Conservation (phyloP, 2,888 invertebrate species). For the Sinopyrophorus schimmeli region DNA sequence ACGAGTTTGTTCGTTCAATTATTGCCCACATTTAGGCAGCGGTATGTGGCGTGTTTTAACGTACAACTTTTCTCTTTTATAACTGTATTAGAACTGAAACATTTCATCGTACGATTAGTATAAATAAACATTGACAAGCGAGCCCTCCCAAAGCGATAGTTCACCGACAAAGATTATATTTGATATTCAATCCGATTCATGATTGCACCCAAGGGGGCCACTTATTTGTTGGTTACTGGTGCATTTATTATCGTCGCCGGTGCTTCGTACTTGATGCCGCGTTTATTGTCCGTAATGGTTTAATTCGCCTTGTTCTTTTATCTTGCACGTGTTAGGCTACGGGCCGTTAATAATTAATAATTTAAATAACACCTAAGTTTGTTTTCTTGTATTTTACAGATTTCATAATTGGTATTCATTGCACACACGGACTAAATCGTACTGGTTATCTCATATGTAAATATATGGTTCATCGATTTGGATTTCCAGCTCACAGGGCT, state of each 20-base stretch:
- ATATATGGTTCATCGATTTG: conserved; percentile 61
- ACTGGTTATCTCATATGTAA: conserved; percentile 79
- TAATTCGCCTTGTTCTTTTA: too few species aligned
- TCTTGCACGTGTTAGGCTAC: too few species aligned
- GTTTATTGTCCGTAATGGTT: too few species aligned
- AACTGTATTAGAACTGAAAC: conserved; percentile 2
- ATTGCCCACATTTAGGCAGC: too few species aligned
- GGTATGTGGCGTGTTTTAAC: background rate
- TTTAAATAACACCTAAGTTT: too few species aligned
- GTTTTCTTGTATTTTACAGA: too few species aligned
- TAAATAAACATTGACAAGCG: conserved; percentile 22
- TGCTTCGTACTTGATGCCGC: conserved; percentile 20
- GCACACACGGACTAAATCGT: conserved; percentile 81
- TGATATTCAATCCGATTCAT: conserved; percentile 40
- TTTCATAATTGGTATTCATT: conserved; percentile 75
- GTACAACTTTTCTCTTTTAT: background rate
- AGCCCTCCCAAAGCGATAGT: conserved; percentile 20
- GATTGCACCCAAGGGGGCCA: conserved; percentile 44
- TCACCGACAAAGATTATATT: conserved; percentile 33
- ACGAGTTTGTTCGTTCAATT: too few species aligned
- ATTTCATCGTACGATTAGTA: conserved; percentile 14
- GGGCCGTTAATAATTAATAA: too few species aligned
- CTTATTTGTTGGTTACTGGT: conserved; percentile 44
- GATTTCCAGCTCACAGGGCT: conserved; percentile 53
- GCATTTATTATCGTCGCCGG: conserved; percentile 44